These are phyloP conservation scores for Cyclargus thomasi DNA, from an alignment of 1,140 invertebrate species.

Conservation along the genomic window DNA sequence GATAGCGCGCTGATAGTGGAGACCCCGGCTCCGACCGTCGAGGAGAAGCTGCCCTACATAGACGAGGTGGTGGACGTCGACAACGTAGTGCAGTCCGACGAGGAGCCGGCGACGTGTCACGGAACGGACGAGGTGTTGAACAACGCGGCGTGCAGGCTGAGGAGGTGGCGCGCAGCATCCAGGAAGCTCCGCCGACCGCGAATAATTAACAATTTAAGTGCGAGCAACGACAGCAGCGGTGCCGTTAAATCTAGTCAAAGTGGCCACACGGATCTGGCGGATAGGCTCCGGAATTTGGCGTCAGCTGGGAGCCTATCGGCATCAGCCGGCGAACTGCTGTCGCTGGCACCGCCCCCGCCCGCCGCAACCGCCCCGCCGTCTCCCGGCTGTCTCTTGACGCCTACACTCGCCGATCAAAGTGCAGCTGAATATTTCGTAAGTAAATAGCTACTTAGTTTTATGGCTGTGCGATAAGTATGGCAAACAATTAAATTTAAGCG, in stretches of 20 bases:
- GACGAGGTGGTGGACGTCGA: slow-evolving; percentile 50
- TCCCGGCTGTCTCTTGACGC: slow-evolving; percentile 59
- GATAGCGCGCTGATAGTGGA: slow-evolving; percentile 40
- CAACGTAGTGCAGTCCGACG: slow-evolving; percentile 48
- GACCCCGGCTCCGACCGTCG: slow-evolving; percentile 44
- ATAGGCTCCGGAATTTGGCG: slow-evolving; percentile 71
- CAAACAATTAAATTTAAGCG: background rate
- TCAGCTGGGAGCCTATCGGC: slow-evolving; percentile 73
- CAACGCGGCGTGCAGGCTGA: slow-evolving; percentile 59
- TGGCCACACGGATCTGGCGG: slow-evolving; percentile 60
- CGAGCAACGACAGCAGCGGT: slow-evolving; percentile 47
- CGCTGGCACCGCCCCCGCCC: slow-evolving; percentile 71
- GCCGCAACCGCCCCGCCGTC: slow-evolving; percentile 65
- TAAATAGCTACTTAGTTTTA: slow-evolving; percentile 20
- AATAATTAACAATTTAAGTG: slow-evolving; percentile 65
- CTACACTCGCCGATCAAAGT: slow-evolving; percentile 59
- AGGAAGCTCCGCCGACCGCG: slow-evolving; percentile 51
- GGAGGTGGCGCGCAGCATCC: slow-evolving; percentile 60
- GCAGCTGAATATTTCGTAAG: slow-evolving; percentile 67
- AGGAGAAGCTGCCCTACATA: slow-evolving; percentile 54
- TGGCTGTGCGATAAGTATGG: background rate
- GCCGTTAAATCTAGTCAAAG: slow-evolving; percentile 41
- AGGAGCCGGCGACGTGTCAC: slow-evolving; percentile 42
- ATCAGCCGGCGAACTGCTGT: slow-evolving; percentile 63
- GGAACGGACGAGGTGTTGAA: slow-evolving; percentile 63